phyloP scores from a whole-genome alignment of 2,888 invertebrate species.

The Drosophila borealis region DNA sequence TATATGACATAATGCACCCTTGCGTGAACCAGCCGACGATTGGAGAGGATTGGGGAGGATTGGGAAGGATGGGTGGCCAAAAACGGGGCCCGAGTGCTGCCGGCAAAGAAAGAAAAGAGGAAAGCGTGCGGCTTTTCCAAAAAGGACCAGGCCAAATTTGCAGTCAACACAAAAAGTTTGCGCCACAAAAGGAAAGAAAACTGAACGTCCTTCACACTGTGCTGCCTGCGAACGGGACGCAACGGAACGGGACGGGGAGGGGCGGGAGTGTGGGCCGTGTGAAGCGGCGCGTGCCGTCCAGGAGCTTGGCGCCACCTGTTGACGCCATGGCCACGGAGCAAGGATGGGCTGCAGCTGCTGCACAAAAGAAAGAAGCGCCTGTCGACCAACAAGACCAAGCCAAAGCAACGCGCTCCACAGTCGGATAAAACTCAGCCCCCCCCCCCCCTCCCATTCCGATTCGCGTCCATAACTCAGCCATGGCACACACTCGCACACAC shows the following conservation, averaged over 20 bases:
- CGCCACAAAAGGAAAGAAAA: constrained; percentile 67
- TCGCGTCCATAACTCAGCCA: no score
- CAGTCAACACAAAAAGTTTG: constrained; percentile 64
- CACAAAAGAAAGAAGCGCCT: constrained; percentile 58
- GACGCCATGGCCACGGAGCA: constrained; percentile 11
- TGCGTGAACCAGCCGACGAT: constrained; percentile 8
- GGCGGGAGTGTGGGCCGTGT: constrained; percentile 27
- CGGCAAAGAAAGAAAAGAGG: constrained; percentile 40
- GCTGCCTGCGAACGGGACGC: not conserved
- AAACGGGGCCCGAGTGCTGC: not conserved
- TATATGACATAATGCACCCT: constrained; percentile 26
- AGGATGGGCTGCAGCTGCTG: constrained; percentile 18
- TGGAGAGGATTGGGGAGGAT: not conserved
- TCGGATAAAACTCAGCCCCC: constrained; percentile 7
- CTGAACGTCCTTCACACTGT: constrained; percentile 69
- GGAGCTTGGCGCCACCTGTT: constrained; percentile 70
- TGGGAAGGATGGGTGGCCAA: constrained; percentile 6
- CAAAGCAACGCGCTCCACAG: constrained; percentile 27
- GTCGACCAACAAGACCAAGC: constrained; percentile 53
- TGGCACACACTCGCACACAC: no score
- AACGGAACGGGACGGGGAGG: not conserved
- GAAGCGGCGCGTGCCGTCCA: constrained; percentile 57
- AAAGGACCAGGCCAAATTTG: constrained; percentile 62
- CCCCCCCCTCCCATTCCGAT: not conserved
- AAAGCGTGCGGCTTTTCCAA: constrained; percentile 44